A percentile compares a stretch with the other conserved stretches of the same genome.
phyloP scores from a whole-genome alignment of 2,888 invertebrate species.

The Blomia tropicalis region DNA sequence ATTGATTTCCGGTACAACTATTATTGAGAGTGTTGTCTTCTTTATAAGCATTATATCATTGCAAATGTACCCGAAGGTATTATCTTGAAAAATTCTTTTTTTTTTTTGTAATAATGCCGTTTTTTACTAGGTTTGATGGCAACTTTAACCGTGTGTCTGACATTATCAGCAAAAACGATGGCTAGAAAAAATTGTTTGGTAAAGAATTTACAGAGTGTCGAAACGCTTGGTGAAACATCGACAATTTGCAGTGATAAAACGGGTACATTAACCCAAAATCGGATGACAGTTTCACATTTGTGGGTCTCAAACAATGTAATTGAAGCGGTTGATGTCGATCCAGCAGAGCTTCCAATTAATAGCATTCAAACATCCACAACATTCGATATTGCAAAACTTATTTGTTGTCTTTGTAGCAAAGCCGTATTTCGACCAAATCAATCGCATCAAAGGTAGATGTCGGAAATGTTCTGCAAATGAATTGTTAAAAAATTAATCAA shows the following conservation, averaged over 20 bases:
- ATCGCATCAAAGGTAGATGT: too few relatives aligned
- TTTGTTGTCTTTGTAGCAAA: slow-evolving; percentile 89
- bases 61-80: slow-evolving; percentile 27
- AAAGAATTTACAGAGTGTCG: slow-evolving; percentile 47
- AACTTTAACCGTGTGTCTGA: slow-evolving; percentile 38
- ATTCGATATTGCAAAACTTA: slow-evolving; percentile 73
- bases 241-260: slow-evolving; percentile 65
- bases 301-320: slow-evolving; percentile 31
- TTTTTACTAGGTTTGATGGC: too few relatives aligned
- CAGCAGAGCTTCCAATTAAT: neutral
- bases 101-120: too few relatives aligned
- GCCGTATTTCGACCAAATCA: slow-evolving; percentile 95
- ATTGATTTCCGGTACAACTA: neutral
- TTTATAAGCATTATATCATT: slow-evolving; percentile 12
- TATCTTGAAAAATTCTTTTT: too few relatives aligned
- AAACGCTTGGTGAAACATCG: slow-evolving; percentile 42
- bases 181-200: slow-evolving; percentile 60
- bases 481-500: too few relatives aligned
- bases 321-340: slow-evolving; percentile 65
- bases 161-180: slow-evolving; percentile 48
- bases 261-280: slow-evolving; percentile 47
- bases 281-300: slow-evolving; percentile 42
- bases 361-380: too few relatives aligned
- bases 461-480: too few relatives aligned
- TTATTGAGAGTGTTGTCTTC: neutral